Evolutionary conservation across 2,888 invertebrate species (phyloP), one percentile per base, ranked within the genome.

Genomic region (Andrena minutula): DNA sequence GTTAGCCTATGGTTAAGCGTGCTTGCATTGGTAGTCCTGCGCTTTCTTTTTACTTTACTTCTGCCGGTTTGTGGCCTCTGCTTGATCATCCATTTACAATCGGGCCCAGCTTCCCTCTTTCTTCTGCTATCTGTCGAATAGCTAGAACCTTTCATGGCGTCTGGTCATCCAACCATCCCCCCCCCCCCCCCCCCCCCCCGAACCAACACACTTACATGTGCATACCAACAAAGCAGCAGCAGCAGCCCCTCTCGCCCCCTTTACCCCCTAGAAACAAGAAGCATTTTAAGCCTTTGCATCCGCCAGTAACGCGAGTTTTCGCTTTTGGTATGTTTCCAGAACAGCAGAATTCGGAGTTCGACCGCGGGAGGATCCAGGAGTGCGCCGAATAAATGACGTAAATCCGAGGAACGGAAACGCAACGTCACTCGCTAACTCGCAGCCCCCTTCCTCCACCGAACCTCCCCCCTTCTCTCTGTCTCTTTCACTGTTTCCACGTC

Each of bases 401-500:
- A 92, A 92, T 91, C 91, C 91, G 89, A 92, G 89, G 90, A 93
- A 89, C 92, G 92, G 91, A 93, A 93, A 92, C 91, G 93, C 88
- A 88, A 92, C 92, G 91, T 92, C 91, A 93, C 88, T 89, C 92
- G 93, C 92, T 92, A 92, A 92, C 90, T 93, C 89, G 90, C 91
- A 88, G 86, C 84, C 85, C 87, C 88, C 86, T 82, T 78, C 78
- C 80, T 95, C 94, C 94, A 94, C 95, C 94, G 94, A 94, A 95
- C 94, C 94, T 94, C 94, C 93, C 94, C 94, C 94, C 92, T 94
- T 88, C 86, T 87, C 95, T 94, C 94, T 89, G 82, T 89, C 95
- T 95, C 94, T 95, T 95, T 94, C 94, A 94, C 94, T 94, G 93
- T 94, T 94, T 95, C 94, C 95, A 94, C 94, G 94, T 95, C 94